Base-by-base conservation (phyloP, 2,113 vertebrate genomes). In the Leucopsar rothschildi region DNA sequence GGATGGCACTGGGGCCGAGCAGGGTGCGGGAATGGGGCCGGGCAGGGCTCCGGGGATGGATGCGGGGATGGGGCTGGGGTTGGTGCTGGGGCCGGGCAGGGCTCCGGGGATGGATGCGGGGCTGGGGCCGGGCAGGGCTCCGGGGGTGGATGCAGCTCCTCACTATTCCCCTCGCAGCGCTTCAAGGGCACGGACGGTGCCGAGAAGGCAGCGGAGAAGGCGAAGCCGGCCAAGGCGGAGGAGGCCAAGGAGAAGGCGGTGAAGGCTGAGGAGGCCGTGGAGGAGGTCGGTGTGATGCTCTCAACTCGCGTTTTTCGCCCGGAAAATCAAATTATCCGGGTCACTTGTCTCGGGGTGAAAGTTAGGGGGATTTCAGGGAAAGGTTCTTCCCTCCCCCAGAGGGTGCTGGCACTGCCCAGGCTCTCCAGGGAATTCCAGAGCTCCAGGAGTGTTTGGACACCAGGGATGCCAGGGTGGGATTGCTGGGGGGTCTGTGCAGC, bases 121-220 rank as follows among this genome's bases (percentile, higher is more conserved):
- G 37, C 37, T 37, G 37, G 37, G 37, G 37, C 37, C 37, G 37
- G 37, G 37, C 37, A 37, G 37, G 37, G 37, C 37, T 4, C 6
- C 27, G 49, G 2, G 3, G 5, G 6, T 0, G 39, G 44, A 19
- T 4, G 60, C 15, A 16, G 9, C 50, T 10, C 17, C 25, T 33
- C 23, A 28, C 5, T 35, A 16, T 37, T 9, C 82, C 49, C 55
- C 59, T 55, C 35, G 31, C 82, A 99, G 99, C 98, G 98, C 59
- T 99, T 99, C 96, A 99, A 98, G 97, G 99, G 99, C 88, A 98
- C 98, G 11, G 99, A 99, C 31, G 97, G 98, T 10, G 66, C 97
- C 18, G 98, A 98, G 42, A 97, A 98, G 57, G 97, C 98, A 39
- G 97, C 97, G 0, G 98, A 99, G 75, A 98, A 98, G 64, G 95